Percentiles rank a stretch among this genome's conserved stretches.
Evolutionary conservation across 1,140 invertebrate species (phyloP).

Genomic region (Pentalonia nigronervosa): DNA sequence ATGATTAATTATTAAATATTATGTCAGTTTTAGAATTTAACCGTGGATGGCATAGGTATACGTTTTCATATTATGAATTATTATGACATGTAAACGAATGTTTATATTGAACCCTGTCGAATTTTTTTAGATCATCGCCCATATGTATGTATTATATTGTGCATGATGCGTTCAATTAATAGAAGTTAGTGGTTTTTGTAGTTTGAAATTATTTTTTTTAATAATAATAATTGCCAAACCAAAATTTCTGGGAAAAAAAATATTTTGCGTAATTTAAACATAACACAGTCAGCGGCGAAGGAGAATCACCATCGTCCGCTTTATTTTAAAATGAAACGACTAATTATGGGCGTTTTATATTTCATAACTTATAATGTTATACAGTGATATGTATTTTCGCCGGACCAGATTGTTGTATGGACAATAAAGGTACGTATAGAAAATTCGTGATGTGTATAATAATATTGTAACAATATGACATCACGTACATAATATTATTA

Average conservation of each 20-base stretch:
- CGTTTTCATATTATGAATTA: not conserved
- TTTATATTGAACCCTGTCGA: not conserved
- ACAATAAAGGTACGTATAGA: no score
- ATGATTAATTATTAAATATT: not conserved
- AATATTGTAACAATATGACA: not conserved
- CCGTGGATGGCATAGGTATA: not conserved
- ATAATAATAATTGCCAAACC: not conserved
- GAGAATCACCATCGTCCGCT: not conserved
- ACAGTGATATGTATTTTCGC: no score
- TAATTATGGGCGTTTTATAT: constrained; percentile 20
- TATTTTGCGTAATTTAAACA: constrained; percentile 24
- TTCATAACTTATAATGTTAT: constrained; percentile 33
- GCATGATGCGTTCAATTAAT: not conserved
- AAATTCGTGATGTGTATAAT: no score
- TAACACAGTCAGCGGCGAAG: not conserved
- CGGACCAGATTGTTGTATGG: no score
- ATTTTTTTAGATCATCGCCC: not conserved
- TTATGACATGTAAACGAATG: not conserved
- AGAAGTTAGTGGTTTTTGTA: not conserved
- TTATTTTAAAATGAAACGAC: not conserved
- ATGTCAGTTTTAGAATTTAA: not conserved
- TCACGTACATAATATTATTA: not conserved
- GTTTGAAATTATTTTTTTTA: not conserved
- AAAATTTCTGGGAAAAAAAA: not conserved
- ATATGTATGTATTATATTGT: not conserved